Conservation (phyloP, 2,113 vertebrate species). For the Atractosteus spatula region DNA sequence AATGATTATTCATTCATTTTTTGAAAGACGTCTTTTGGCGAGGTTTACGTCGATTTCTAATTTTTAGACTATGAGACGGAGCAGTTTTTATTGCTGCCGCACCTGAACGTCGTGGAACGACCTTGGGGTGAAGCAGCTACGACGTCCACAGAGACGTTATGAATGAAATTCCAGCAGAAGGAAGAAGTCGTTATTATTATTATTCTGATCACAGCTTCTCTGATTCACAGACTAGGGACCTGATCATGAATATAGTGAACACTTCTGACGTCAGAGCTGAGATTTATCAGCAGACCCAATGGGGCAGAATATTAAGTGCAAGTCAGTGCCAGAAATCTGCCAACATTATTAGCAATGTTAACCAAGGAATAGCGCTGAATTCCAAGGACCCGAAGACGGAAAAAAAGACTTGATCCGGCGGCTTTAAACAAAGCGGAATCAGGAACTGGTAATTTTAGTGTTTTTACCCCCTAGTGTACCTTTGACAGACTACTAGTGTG, state of each 20-base stretch:
- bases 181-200: conserved; percentile 20
- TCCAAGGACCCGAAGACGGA: conserved; percentile 42
- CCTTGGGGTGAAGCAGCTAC: conserved; percentile 1
- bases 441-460: conserved; percentile 22
- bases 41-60: no score
- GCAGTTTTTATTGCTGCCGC: neutral
- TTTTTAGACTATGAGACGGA: no score
- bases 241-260: conserved; percentile 72
- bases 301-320: conserved; percentile 68
- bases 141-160: neutral
- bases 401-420: conserved; percentile 32
- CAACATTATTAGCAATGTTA: conserved; percentile 58
- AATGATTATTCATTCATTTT: no score
- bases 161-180: neutral
- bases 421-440: conserved; percentile 34
- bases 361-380: conserved; percentile 50
- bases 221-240: conserved; percentile 58
- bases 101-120: neutral
- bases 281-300: conserved; percentile 72
- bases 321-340: conserved; percentile 56
- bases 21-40: no score
- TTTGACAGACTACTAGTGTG: conserved; percentile 23
- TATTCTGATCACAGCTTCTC: conserved; percentile 32
- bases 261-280: conserved; percentile 77
- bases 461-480: conserved; percentile 15